Percentiles rank a stretch among this genome's conserved stretches.
phyloP scores from a whole-genome alignment of 2,797 vertebrate species.

The Todus mexicanus region DNA sequence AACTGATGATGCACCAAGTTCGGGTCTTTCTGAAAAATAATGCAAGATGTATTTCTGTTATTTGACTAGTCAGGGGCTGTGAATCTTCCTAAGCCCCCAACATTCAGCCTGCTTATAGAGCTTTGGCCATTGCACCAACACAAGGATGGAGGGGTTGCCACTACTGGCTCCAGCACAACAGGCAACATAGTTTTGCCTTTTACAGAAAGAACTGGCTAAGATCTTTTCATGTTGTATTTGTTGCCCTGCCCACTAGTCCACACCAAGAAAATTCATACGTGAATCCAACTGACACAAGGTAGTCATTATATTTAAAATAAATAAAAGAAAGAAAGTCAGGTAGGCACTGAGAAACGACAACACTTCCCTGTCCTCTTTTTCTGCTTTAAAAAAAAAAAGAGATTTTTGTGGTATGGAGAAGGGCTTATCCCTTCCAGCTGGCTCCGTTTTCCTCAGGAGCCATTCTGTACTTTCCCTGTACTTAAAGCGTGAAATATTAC shows the following conservation, averaged over 20 bases:
- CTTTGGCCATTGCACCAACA: accelerated
- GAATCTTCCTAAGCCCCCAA: background rate
- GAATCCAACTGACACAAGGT: background rate
- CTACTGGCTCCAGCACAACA: background rate
- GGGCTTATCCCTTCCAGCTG: background rate
- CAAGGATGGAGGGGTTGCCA: background rate
- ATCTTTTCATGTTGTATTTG: background rate
- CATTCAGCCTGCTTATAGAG: background rate
- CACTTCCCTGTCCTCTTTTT: background rate
- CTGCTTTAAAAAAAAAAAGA: background rate
- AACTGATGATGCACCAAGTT: background rate
- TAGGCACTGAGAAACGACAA: background rate
- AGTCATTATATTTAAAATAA: background rate
- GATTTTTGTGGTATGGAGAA: background rate
- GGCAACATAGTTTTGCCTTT: background rate
- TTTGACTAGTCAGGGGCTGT: background rate
- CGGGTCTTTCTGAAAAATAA: background rate
- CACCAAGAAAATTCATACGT: background rate
- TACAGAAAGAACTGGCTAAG: background rate
- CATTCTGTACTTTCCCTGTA: background rate
- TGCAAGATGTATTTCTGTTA: background rate
- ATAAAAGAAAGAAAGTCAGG: background rate
- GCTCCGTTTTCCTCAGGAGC: background rate
- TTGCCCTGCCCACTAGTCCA: accelerated
- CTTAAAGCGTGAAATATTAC: background rate